Conservation (phyloP, 1,140 invertebrate species). For the Lordiphosa stackelbergi region DNA sequence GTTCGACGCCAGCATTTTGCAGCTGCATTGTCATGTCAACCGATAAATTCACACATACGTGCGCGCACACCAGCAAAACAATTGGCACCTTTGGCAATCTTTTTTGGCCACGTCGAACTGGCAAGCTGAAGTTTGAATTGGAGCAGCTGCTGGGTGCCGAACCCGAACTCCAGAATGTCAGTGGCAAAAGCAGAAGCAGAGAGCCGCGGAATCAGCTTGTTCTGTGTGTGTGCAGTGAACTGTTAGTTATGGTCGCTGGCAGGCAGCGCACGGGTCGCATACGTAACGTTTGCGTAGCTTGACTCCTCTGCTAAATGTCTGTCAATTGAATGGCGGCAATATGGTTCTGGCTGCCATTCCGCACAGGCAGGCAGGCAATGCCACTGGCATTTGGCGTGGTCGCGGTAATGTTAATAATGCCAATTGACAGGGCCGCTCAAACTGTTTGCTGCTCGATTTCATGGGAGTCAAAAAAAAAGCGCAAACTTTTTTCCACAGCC, state of each 20-base stretch:
- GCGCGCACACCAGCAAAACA: conserved; percentile 67
- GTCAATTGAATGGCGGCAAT: conserved; percentile 33
- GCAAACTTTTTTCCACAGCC: neutral
- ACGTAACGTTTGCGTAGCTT: conserved; percentile 48
- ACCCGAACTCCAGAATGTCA: conserved; percentile 19
- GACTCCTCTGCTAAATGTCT: conserved; percentile 40
- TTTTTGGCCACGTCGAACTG: conserved; percentile 54
- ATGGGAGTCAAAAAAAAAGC: conserved; percentile 21
- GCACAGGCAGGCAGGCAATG: conserved; percentile 11
- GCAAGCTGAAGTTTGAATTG: conserved; percentile 55
- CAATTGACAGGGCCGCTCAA: conserved; percentile 45
- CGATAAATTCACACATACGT: conserved; percentile 73
- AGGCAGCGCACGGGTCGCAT: conserved; percentile 41
- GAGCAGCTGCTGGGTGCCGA: conserved; percentile 39
- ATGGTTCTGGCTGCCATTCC: conserved; percentile 2
- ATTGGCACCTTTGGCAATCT: conserved; percentile 73
- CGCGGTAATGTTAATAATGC: conserved; percentile 29
- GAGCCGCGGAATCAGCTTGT: conserved; percentile 9
- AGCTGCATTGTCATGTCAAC: conserved; percentile 75
- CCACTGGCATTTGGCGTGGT: conserved; percentile 3
- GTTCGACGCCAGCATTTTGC: conserved; percentile 74
- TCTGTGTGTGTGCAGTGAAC: conserved; percentile 54
- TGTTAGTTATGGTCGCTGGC: conserved; percentile 66
- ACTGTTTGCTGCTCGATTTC: conserved; percentile 39
- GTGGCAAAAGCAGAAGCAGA: conserved; percentile 8